A percentile compares a stretch with the other conserved stretches of the same genome.
Conservation (phyloP, 2,888 invertebrate genomes). For the Cryptocheilus praepositus region DNA sequence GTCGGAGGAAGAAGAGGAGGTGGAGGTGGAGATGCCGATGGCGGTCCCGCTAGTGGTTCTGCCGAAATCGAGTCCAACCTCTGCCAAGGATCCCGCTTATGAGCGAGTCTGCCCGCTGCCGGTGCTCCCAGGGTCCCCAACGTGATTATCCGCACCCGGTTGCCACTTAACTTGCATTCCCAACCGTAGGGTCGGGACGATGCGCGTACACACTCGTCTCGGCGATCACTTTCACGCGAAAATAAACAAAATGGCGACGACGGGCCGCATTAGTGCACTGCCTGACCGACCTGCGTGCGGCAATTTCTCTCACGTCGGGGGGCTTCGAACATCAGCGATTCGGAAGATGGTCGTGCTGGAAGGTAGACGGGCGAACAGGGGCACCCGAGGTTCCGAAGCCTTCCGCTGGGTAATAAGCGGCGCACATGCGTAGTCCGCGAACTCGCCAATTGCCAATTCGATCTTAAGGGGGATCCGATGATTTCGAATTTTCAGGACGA, state of each 20-base stretch:
- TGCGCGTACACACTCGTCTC: conserved; percentile 21
- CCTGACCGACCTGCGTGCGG: conserved; percentile 14
- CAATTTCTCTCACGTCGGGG: background rate
- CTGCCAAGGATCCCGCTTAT: conserved; percentile 22
- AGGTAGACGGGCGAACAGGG: no score
- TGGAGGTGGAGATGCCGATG: background rate
- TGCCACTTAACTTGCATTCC: conserved; percentile 35
- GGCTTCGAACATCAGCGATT: background rate
- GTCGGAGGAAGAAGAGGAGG: no score
- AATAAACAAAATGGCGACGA: conserved; percentile 88
- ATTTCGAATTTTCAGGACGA: no score
- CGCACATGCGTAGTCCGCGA: no score
- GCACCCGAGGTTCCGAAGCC: no score
- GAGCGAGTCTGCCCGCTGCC: conserved; percentile 23
- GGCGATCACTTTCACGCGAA: conserved; percentile 77
- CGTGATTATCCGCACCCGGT: conserved; percentile 5
- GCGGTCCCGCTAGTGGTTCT: background rate
- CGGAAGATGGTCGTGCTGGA: background rate
- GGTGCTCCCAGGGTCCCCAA: conserved; percentile 42
- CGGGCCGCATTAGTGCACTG: conserved; percentile 51
- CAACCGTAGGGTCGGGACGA: conserved; percentile 30
- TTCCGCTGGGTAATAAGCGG: no score
- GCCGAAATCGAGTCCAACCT: conserved; percentile 31
- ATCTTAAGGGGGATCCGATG: no score
- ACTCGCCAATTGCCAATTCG: no score